A percentile compares a stretch with the other conserved stretches of the same genome.
These are phyloP conservation scores for Cacoxenus indagator DNA, from an alignment of 2,888 invertebrate genomes.

Conservation along the genomic window DNA sequence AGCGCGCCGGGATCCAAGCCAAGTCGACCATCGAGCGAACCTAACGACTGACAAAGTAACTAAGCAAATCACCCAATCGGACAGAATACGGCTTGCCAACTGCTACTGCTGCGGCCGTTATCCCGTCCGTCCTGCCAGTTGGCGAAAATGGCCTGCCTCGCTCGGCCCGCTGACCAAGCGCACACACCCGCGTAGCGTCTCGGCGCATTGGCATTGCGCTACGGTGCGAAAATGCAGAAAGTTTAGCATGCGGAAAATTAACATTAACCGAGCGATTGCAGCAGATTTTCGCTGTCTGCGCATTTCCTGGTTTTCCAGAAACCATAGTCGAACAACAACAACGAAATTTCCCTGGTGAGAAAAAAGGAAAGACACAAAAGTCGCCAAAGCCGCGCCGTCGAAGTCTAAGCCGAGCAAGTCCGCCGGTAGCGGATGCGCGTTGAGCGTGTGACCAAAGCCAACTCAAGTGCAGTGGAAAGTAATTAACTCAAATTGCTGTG, in stretches of 20 bases:
- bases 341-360: slow-evolving; percentile 59
- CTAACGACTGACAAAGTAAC: slow-evolving; percentile 1
- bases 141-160: background rate
- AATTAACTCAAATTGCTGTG: slow-evolving; percentile 56
- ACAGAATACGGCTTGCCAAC: background rate
- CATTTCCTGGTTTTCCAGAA: slow-evolving; percentile 17
- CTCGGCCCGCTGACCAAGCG: background rate
- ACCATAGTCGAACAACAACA: background rate
- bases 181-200: slow-evolving; percentile 49
- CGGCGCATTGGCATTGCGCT: too few species aligned
- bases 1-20: background rate
- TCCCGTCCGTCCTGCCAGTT: too few species aligned
- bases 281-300: background rate
- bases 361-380: slow-evolving; percentile 54
- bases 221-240: slow-evolving; percentile 65
- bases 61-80: background rate
- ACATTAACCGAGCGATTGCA: slow-evolving; percentile 48
- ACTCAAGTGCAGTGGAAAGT: slow-evolving; percentile 62
- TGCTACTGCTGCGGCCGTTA: too few species aligned
- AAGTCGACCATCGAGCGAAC: background rate
- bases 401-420: background rate
- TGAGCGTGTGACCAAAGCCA: slow-evolving; percentile 53
- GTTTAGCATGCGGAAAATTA: slow-evolving; percentile 64
- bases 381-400: slow-evolving; percentile 32
- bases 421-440: slow-evolving; percentile 1